A percentile compares a stretch with the other conserved stretches of the same genome.
phyloP scores from a whole-genome alignment of 2,113 vertebrate species.

The Numida meleagris region DNA sequence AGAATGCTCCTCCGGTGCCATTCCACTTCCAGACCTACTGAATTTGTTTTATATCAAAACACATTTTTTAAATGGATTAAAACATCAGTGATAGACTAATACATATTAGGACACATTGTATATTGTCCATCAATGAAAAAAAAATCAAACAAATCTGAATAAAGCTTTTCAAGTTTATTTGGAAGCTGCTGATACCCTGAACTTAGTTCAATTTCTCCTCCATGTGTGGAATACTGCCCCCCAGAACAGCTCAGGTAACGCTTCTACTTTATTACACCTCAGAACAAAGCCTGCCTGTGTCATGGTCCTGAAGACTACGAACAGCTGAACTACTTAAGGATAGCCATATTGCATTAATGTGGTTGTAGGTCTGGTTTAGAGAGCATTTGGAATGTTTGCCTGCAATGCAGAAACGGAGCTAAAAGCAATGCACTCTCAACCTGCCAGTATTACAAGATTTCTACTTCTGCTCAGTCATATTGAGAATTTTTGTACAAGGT shows the following conservation, averaged over 20 bases:
- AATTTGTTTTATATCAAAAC: not conserved
- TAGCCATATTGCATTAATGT: not conserved
- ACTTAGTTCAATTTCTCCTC: not conserved
- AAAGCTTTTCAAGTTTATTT: not conserved
- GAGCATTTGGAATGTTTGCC: not conserved
- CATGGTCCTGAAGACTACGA: accelerated
- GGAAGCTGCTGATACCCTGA: not conserved
- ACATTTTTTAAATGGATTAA: accelerated
- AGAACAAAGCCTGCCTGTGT: not conserved
- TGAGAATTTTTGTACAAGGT: not conserved
- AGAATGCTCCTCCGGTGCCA: not conserved
- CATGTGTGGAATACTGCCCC: not conserved
- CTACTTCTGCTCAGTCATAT: not conserved
- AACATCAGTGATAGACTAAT: not conserved
- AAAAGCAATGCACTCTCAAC: not conserved
- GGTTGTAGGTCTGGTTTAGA: not conserved
- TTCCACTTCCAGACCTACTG: not conserved
- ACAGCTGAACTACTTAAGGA: not conserved
- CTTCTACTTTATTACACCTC: not conserved
- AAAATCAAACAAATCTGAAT: not conserved
- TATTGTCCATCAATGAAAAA: not conserved
- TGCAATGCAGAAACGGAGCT: not conserved
- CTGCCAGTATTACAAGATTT: not conserved
- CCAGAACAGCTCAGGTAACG: not conserved
- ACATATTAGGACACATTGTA: accelerated